A percentile compares a stretch with the other conserved stretches of the same genome.
phyloP scores from a whole-genome alignment of 2,888 invertebrate species.

The Bugulina stolonifera region DNA sequence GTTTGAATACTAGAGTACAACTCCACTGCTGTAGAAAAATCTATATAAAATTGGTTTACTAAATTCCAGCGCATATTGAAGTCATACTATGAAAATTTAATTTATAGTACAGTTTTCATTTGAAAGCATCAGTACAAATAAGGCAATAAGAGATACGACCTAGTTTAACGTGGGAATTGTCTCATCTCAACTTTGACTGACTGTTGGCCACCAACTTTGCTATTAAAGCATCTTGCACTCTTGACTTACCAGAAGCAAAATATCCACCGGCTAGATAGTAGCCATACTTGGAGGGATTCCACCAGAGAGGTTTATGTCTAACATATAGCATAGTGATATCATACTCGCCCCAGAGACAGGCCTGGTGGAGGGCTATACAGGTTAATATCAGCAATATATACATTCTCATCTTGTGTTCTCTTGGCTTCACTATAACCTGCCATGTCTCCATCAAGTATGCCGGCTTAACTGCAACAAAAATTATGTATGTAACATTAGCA shows the following conservation, averaged over 20 bases:
- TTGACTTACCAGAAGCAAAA: constrained; percentile 26
- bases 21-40: too few relatives aligned
- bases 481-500: neutral
- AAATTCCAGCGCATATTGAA: too few relatives aligned
- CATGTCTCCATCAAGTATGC: constrained; percentile 38
- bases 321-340: constrained; percentile 49
- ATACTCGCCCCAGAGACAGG: constrained; percentile 48
- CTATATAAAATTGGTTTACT: too few relatives aligned
- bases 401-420: constrained; percentile 33
- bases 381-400: constrained; percentile 40
- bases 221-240: too few relatives aligned
- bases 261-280: constrained; percentile 50
- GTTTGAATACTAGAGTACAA: too few relatives aligned
- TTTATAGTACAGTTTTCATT: too few relatives aligned
- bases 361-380: constrained; percentile 39
- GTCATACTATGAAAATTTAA: too few relatives aligned
- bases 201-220: too few relatives aligned
- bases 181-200: too few relatives aligned
- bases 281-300: constrained; percentile 45
- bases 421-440: constrained; percentile 35
- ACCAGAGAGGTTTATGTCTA: constrained; percentile 42
- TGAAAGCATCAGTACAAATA: too few relatives aligned
- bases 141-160: too few relatives aligned
- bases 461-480: constrained; percentile 30
- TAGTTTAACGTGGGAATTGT: too few relatives aligned